A percentile compares a stretch with the other conserved stretches of the same genome.
Evolutionary conservation across 2,888 invertebrate genomes (phyloP).

Genomic region (Thereva nobilitata): DNA sequence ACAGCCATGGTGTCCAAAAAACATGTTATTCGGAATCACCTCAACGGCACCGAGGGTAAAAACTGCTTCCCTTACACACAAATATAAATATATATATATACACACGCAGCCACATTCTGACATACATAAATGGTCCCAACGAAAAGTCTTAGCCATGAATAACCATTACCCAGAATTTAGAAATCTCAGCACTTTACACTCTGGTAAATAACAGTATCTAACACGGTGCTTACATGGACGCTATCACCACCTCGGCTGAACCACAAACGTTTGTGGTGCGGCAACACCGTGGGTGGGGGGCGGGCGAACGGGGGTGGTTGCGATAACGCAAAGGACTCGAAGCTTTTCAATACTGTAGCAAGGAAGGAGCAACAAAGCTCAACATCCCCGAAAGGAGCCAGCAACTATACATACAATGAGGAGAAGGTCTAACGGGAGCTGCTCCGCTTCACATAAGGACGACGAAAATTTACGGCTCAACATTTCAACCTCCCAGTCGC

Average conservation of each 20-base stretch:
- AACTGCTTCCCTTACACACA: background rate
- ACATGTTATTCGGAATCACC: too few relatives aligned
- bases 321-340: conserved; percentile 7
- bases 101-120: conserved; percentile 32
- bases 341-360: conserved; percentile 29
- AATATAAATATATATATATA: conserved; percentile 28
- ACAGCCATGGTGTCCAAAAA: conserved; percentile 18
- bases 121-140: conserved; percentile 35
- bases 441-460: conserved; percentile 10
- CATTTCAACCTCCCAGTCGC: conserved; percentile 38
- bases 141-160: conserved; percentile 37
- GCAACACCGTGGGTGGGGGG: too few relatives aligned
- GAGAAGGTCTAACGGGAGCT: background rate
- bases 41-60: too few relatives aligned
- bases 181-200: conserved; percentile 39
- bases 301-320: background rate
- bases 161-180: conserved; percentile 37
- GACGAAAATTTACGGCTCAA: conserved; percentile 35
- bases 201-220: conserved; percentile 24
- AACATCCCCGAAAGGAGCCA: conserved; percentile 4
- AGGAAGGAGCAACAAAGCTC: conserved; percentile 18
- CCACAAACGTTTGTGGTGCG: conserved; percentile 19
- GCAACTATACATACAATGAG: background rate
- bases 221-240: conserved; percentile 14
- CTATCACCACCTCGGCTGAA: conserved; percentile 28